Evolutionary conservation across 2,888 invertebrate species (phyloP), one percentile per base, ranked within the genome.

Genomic region (Erannis defoliaria): DNA sequence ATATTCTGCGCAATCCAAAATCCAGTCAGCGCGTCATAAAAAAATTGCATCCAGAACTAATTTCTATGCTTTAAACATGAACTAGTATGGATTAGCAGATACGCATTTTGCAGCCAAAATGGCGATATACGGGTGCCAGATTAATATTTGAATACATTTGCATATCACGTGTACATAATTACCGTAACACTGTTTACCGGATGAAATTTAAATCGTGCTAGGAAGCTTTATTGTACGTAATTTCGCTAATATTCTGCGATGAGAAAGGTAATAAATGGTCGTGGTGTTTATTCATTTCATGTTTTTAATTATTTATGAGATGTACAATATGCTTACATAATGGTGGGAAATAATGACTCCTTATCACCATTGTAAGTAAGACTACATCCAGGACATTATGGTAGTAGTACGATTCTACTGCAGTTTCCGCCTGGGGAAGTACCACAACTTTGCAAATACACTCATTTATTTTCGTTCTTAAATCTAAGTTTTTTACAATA

Each of bases 121-220:
- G 66, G 43, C 61, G 62, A 69, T 73, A 68, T 62, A 72, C 67
- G 58, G 58, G 40, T 29, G n/a, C 40, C 55, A 63, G 64, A 67
- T 70, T 68, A 67, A 68, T 68, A 71, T 75, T 76, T 74, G 70
- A 71, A 72, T 72, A 68, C 62, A 76, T 77, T 77, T 75, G 74
- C 77, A 75, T 76, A 72, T 61, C 58, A 67, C 66, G 58, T 55
- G 57, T 50, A 54, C 60, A 62, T 70, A 65, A 71, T 67, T 67
- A 61, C 55, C 62, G 58, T 65, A 53, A 70, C 58, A 64, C 57
- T 69, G 71, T 70, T 65, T 65, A 64, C 38, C 62, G 58, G 55
- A 49, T 66, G 58, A 65, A 64, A 66, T 67, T 65, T 56, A 63
- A 68, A 64, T 51, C 51, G 38, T 40, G 48, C 37, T 62, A 14